Evolutionary conservation across 1,140 invertebrate species (phyloP).

Genomic region (Magallana angulata): DNA sequence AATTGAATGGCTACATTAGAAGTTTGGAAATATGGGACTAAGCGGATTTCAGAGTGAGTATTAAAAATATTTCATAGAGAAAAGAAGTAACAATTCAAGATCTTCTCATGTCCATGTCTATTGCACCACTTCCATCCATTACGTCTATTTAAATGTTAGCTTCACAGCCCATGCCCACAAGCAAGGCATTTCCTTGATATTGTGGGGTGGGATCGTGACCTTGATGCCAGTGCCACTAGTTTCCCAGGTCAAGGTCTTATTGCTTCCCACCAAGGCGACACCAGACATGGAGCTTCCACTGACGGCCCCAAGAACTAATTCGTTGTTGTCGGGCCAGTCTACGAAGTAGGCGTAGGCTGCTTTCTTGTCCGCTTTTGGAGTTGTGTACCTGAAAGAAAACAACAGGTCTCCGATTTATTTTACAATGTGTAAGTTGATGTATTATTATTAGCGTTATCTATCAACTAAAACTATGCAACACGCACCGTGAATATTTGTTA

Average conservation of each 20-base stretch:
- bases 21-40: no score
- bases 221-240: not conserved
- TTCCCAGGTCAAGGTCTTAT: not conserved
- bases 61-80: no score
- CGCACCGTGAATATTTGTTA: no score
- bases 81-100: no score
- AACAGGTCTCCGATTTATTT: no score
- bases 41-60: no score
- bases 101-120: no score
- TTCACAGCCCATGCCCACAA: slow-evolving; percentile 10
- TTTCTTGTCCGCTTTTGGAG: not conserved
- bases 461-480: no score
- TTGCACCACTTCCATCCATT: not conserved
- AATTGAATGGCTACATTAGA: no score
- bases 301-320: not conserved
- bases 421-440: no score
- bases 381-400: not conserved
- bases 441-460: no score
- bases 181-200: not conserved
- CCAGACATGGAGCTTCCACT: not conserved
- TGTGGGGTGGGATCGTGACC: not conserved
- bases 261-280: not conserved
- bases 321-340: not conserved
- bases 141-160: not conserved
- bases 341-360: not conserved